These are phyloP conservation scores for Actinostola sp. DNA, from an alignment of 92 coral and sea anemone genomes.

Conservation along the genomic window DNA sequence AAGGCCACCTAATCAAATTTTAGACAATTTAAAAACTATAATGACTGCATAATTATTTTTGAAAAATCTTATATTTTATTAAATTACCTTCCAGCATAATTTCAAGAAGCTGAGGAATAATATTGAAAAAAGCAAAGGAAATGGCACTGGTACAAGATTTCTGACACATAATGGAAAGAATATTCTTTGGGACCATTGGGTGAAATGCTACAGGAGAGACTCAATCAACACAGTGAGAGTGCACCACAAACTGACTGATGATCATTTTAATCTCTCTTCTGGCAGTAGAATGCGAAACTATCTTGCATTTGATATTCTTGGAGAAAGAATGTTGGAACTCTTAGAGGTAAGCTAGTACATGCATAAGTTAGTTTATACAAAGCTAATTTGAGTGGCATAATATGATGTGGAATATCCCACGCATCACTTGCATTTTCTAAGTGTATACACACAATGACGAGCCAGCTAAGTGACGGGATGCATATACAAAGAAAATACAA, in stretches of 20 bases:
- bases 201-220: not conserved
- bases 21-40: not conserved
- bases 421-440: no score
- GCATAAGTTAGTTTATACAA: no score
- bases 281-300: slow-evolving; percentile 1
- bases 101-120: not conserved
- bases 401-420: no score
- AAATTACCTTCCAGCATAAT: not conserved
- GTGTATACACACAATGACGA: no score
- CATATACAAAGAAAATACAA: no score
- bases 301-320: not conserved
- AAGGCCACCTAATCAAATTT: no score
- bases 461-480: no score
- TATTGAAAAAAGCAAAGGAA: slow-evolving; percentile 3
- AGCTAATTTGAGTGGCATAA: no score
- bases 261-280: not conserved
- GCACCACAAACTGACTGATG: slow-evolving; percentile 3
- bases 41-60: not conserved
- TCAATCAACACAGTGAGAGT: slow-evolving; percentile 1
- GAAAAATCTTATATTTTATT: no score
- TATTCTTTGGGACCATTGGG: slow-evolving; percentile 2
- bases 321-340: slow-evolving; percentile 3
- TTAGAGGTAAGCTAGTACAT: not conserved
- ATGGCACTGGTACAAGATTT: not conserved
- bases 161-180: not conserved